phyloP scores from a whole-genome alignment of 1,140 invertebrate genomes.

The Hormaphis cornu region DNA sequence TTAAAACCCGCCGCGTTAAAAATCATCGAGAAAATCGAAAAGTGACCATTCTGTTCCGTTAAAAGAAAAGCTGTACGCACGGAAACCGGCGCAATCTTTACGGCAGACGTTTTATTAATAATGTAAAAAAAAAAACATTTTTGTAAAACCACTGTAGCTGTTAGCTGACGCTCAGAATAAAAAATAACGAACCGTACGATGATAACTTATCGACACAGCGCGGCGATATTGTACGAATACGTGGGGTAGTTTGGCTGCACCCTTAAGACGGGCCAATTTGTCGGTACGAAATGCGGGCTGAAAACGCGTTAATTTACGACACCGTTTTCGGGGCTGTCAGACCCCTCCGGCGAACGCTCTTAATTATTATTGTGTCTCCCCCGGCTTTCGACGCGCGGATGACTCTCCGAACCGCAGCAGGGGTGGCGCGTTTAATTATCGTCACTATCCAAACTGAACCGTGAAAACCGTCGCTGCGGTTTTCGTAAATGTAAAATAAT shows the following conservation, averaged over 20 bases:
- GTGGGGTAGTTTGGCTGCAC: neutral
- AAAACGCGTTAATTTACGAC: slow-evolving; percentile 5
- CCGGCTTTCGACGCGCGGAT: neutral
- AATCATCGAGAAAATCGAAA: no score
- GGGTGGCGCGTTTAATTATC: slow-evolving; percentile 5
- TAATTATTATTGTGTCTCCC: slow-evolving; percentile 19
- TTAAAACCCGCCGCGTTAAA: no score
- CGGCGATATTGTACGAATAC: neutral
- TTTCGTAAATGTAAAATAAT: slow-evolving; percentile 4
- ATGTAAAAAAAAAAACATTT: no score
- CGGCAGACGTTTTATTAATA: no score
- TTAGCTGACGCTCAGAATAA: no score
- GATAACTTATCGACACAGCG: neutral
- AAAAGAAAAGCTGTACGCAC: no score
- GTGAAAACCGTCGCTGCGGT: neutral
- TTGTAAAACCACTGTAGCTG: no score
- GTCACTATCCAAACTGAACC: neutral
- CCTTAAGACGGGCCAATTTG: slow-evolving; percentile 22
- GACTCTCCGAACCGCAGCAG: slow-evolving; percentile 7
- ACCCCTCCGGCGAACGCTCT: neutral
- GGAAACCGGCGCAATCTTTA: no score
- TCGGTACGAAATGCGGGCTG: slow-evolving; percentile 8
- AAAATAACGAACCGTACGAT: neutral
- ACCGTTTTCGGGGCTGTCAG: neutral
- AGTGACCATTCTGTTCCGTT: no score